Percentiles rank a stretch among this genome's conserved stretches.
These are phyloP conservation scores for Tychaedon coryphoeus DNA, from an alignment of 2,113 vertebrate genomes.

Conservation along the genomic window DNA sequence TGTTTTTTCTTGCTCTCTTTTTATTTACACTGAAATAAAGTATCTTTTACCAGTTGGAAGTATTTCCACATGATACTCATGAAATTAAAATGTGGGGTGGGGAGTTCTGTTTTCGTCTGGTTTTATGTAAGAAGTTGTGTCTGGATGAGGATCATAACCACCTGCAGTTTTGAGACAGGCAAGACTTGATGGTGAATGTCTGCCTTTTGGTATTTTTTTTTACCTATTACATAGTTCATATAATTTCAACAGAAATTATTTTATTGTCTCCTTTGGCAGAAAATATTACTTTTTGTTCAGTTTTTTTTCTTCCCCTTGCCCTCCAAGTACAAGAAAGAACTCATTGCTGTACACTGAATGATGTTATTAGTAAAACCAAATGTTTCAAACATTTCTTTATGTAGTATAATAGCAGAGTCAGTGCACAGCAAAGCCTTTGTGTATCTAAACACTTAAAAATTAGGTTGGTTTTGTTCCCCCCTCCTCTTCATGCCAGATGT, in stretches of 20 bases:
- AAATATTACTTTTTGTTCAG: background rate
- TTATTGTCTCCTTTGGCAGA: background rate
- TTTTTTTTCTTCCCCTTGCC: rapidly evolving
- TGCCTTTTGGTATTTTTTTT: background rate
- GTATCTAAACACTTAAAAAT: background rate
- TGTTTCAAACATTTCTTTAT: background rate
- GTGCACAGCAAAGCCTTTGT: background rate
- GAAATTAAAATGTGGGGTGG: background rate
- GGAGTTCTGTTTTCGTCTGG: background rate
- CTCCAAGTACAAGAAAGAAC: background rate
- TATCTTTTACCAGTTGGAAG: background rate
- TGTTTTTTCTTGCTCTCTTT: background rate
- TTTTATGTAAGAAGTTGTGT: background rate
- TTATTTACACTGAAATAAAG: background rate
- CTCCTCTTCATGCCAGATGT: rapidly evolving
- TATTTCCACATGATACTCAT: background rate
- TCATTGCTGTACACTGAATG: background rate
- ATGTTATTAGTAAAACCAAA: background rate
- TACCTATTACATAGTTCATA: background rate
- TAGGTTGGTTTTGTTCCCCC: background rate
- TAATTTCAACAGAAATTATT: background rate
- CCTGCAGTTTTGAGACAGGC: background rate
- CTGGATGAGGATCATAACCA: background rate
- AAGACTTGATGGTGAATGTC: background rate
- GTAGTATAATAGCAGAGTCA: background rate